Base-by-base conservation (phyloP, 2,888 invertebrate species). In the Apamea sordens region DNA sequence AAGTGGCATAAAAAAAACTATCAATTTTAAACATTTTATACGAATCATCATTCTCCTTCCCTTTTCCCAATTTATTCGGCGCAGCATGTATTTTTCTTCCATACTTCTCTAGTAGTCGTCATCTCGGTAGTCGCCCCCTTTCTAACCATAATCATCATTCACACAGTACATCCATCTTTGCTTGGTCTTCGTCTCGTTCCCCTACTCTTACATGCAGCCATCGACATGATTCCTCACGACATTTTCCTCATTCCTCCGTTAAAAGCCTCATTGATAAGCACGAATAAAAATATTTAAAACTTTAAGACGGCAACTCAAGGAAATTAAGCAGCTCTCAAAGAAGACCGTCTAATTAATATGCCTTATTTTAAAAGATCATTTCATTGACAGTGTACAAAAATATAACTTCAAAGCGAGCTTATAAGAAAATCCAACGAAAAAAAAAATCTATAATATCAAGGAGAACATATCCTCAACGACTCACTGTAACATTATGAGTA, bases 251-350 rank as follows among this genome's bases (percentile, higher is more conserved):
- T 41, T 41, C 41, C 41, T 41, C 41, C 41, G 41, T 41, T 41
- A 41, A n/a, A n/a, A 7, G 41, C 41, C 7, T 41, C 41, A 41
- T 7, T 21, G 21, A 18, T 7, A 50, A 21, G 21, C 2, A 21
- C n/a, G 32, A 36, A 32, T 73, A 18, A 21, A 1, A n/a, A 59
- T n/a, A n/a, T 6, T 56, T n/a, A n/a, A 56, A 61, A 4, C 24
- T 72, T 36, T 73, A 47, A 47, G 73, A n/a, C 50, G 18, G 15
- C 47, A 24, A 47, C 36, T 72, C 47, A 53, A 53, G 21, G 76
- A 75, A 56, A 44, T 32, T n/a, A 53, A 32, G n/a, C 32, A 80
- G 18, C 21, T 68, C 44, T 44, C 69, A 77, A 70, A 80, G 36
- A 24, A 4, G 2, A 28, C n/a, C 32, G 15, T 15, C 32, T 56